These are phyloP conservation scores for Eleginops maclovinus DNA, from an alignment of 2,113 vertebrate species.

Conservation along the genomic window DNA sequence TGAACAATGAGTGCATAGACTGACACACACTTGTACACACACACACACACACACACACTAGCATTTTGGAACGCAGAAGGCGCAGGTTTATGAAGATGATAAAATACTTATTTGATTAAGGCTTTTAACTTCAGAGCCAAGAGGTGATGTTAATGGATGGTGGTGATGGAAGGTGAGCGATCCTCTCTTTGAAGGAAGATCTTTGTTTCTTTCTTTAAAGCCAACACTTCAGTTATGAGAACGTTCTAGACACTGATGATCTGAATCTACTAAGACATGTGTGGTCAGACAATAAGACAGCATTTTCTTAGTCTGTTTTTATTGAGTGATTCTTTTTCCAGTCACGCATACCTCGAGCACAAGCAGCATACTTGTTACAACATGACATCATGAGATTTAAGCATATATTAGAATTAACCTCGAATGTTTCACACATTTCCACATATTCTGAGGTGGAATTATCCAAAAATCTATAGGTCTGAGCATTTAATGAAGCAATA, in stretches of 20 bases:
- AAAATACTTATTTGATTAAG: slow-evolving; percentile 72
- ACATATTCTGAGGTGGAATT: background rate
- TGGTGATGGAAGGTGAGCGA: slow-evolving; percentile 58
- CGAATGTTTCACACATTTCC: background rate
- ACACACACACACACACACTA: slow-evolving; percentile 6
- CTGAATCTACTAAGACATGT: background rate
- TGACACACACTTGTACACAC: background rate
- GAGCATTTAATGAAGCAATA: background rate
- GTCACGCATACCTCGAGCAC: background rate
- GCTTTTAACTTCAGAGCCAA: slow-evolving; percentile 46
- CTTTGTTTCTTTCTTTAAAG: slow-evolving; percentile 2
- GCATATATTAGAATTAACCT: background rate
- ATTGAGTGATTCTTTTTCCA: background rate
- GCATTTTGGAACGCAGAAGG: slow-evolving; percentile 44
- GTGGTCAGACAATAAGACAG: background rate
- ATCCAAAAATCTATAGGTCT: background rate
- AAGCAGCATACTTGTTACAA: background rate
- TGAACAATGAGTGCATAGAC: slow-evolving; percentile 15
- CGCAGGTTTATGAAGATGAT: slow-evolving; percentile 57
- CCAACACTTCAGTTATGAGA: background rate
- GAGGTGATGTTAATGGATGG: slow-evolving; percentile 56
- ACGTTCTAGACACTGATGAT: background rate
- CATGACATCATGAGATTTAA: background rate
- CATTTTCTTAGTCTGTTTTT: background rate
- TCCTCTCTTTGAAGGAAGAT: slow-evolving; percentile 30